Base-by-base conservation (phyloP, 2,113 vertebrate species). In the Pseudopipra pipra region DNA sequence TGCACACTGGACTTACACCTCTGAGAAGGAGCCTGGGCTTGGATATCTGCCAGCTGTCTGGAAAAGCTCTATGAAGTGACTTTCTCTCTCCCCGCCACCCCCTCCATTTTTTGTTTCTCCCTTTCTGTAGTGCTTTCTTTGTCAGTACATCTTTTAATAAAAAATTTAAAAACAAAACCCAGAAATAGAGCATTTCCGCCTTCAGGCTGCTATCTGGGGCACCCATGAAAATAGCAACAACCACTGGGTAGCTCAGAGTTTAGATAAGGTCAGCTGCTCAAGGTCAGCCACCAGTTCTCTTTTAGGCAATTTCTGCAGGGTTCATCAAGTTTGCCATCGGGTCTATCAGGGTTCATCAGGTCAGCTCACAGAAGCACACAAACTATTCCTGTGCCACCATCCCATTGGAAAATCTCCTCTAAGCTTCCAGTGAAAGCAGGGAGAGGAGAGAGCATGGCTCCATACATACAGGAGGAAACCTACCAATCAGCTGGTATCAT, bases 181-280 rank as follows among this genome's bases (percentile, higher is more conserved):
- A 95, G 74, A 81, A 94, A 90, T 33, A 80, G 71, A 84, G 30
- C 27, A 5, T 75, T 87, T 37, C 54, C 0, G 0, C 6, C 8
- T 31, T 9, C 4, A 47, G 41, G 71, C 66, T 76, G 71, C 67
- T 97, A 54, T 68, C 67, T 85, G 62, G 35, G 54, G 25, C 56
- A 88, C 9, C 49, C 37, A 3, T 58, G 55, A 87, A 96, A 84
- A 93, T 39, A 94, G 81, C 73, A 96, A 44, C 87, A 86, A 86
- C 52, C 0, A 3, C 63, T 80, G 80, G 22, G 63, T 65, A 77
- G 61, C 47, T 78, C 8, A 1, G 51, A 61, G 43, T 76, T 90
- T 63, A 93, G 56, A 83, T 73, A 55, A 78, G 76, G 89, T 75
- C 77, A 67, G 21, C 19, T 10, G 59, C 80, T 81, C 55, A 37